Evolutionary conservation across 2,797 vertebrate genomes (phyloP).

Genomic region (Moxostoma hubbsi): DNA sequence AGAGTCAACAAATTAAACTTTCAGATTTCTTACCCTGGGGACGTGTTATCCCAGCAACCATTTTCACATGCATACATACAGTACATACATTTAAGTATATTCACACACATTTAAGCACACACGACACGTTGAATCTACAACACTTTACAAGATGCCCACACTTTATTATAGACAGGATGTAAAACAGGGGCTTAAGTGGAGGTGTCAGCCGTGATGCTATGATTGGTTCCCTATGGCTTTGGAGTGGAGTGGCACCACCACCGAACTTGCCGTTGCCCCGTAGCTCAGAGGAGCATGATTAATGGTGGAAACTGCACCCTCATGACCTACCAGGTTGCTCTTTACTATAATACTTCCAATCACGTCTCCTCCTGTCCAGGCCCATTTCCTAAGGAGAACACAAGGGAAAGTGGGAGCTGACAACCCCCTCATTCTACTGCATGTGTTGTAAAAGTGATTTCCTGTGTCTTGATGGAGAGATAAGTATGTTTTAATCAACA

Average conservation of each 20-base stretch:
- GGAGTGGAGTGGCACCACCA: slow-evolving; percentile 1
- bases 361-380: slow-evolving; percentile 25
- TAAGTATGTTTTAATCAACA: slow-evolving; percentile 31
- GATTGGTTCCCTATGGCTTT: slow-evolving; percentile 12
- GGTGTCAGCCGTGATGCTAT: slow-evolving; percentile 4
- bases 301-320: slow-evolving; percentile 21
- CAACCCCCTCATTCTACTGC: slow-evolving; percentile 3
- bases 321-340: slow-evolving; percentile 25
- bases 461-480: slow-evolving; percentile 22
- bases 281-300: slow-evolving; percentile 44
- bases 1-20: not conserved
- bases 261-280: not conserved
- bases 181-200: slow-evolving; percentile 8
- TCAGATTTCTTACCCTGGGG: not conserved
- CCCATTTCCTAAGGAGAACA: slow-evolving; percentile 16
- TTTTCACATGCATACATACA: not conserved
- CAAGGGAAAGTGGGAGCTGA: slow-evolving; percentile 9
- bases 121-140: slow-evolving; percentile 30
- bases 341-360: slow-evolving; percentile 39
- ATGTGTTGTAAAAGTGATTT: slow-evolving; percentile 22
- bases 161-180: slow-evolving; percentile 9
- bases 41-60: not conserved
- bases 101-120: not conserved
- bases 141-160: slow-evolving; percentile 43
- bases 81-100: not conserved